phyloP scores from a whole-genome alignment of 1,140 invertebrate genomes.

The Euborellia annulipes region DNA sequence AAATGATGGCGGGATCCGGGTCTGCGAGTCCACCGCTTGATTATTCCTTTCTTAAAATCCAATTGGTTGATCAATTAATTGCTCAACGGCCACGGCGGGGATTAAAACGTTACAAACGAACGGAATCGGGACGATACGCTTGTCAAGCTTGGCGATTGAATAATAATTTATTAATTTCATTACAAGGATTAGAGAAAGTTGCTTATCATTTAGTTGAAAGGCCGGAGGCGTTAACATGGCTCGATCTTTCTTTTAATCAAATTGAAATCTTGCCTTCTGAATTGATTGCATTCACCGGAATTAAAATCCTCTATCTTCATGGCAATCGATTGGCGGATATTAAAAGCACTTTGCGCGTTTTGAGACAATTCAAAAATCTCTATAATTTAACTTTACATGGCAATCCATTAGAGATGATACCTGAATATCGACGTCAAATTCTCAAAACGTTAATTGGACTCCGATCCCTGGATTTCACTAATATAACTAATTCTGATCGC shows the following conservation, averaged over 20 bases:
- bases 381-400: constrained; percentile 21
- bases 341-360: constrained; percentile 7
- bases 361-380: constrained; percentile 14
- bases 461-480: constrained; percentile 20
- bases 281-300: constrained; percentile 16
- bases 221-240: constrained; percentile 19
- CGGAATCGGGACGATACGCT: constrained; percentile 9
- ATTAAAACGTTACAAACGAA: constrained; percentile 11
- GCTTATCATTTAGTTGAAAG: constrained; percentile 14
- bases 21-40: constrained; percentile 14
- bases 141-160: constrained; percentile 16
- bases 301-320: constrained; percentile 22
- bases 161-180: constrained; percentile 16
- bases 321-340: constrained; percentile 19
- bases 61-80: constrained; percentile 9
- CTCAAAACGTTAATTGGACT: constrained; percentile 14
- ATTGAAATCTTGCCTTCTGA: constrained; percentile 14
- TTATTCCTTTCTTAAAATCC: constrained; percentile 15
- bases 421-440: constrained; percentile 15
- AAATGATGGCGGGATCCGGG: neutral
- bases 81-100: constrained; percentile 11
- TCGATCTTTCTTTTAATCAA: constrained; percentile 20
- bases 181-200: constrained; percentile 13
- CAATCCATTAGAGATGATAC: constrained; percentile 19
- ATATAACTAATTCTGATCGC: constrained; percentile 14